A percentile compares a stretch with the other conserved stretches of the same genome.
Evolutionary conservation across 2,888 invertebrate genomes (phyloP).

Genomic region (Zaprionus obscuricornis): DNA sequence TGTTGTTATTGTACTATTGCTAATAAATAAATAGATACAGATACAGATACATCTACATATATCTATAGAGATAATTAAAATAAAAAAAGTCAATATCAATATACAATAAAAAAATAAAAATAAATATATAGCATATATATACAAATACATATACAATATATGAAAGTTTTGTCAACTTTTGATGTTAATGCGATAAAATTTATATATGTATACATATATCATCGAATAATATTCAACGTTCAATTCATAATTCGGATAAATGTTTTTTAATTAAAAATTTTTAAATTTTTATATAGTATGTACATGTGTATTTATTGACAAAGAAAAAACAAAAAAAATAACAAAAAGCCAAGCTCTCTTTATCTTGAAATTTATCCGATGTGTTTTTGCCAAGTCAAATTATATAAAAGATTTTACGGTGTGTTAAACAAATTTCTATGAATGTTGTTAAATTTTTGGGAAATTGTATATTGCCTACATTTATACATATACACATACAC

Average conservation of each 20-base stretch:
- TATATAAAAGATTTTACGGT: slow-evolving; percentile 33
- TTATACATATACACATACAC: slow-evolving; percentile 20
- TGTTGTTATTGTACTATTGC: slow-evolving; percentile 53
- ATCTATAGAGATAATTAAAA: too few relatives aligned
- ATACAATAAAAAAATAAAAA: slow-evolving; percentile 26
- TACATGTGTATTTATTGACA: slow-evolving; percentile 6
- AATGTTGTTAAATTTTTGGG: slow-evolving; percentile 63
- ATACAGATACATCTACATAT: slow-evolving; percentile 24
- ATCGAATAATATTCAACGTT: too few relatives aligned
- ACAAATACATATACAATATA: slow-evolving; percentile 35
- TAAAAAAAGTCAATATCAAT: too few relatives aligned
- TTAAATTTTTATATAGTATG: slow-evolving; percentile 48
- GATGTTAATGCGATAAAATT: slow-evolving; percentile 44
- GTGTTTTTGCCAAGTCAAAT: slow-evolving; percentile 56
- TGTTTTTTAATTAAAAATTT: slow-evolving; percentile 50
- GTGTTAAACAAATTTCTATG: slow-evolving; percentile 59
- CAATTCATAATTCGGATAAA: too few relatives aligned
- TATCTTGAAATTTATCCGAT: too few relatives aligned
- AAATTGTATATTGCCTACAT: slow-evolving; percentile 43
- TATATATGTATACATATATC: too few relatives aligned
- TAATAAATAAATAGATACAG: slow-evolving; percentile 23
- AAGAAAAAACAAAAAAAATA: not conserved
- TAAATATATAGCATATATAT: slow-evolving; percentile 20
- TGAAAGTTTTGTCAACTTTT: slow-evolving; percentile 58
- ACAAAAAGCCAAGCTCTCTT: slow-evolving; percentile 55